Conservation (phyloP, 2,797 vertebrate genomes). For the Hoplostethus atlanticus region DNA sequence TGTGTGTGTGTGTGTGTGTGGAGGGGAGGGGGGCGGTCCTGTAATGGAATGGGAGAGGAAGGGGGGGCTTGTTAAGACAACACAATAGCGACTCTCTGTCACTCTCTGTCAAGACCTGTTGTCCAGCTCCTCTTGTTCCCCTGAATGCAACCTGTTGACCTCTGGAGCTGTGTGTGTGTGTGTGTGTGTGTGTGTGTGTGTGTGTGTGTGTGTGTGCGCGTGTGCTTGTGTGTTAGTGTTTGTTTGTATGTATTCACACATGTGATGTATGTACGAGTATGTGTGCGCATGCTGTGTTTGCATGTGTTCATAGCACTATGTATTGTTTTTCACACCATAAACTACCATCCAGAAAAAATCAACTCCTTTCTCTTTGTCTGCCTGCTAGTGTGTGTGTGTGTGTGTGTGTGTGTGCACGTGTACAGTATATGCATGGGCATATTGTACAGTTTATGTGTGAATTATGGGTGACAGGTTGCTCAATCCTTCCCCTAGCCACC, state of each 20-base stretch:
- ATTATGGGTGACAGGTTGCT: conserved; percentile 78
- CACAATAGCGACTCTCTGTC: conserved; percentile 9
- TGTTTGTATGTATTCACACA: not conserved
- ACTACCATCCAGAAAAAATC: too few relatives aligned
- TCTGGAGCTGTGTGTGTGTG: not conserved
- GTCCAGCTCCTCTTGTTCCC: conserved; percentile 20
- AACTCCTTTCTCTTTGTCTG: not conserved
- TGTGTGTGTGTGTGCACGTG: not conserved
- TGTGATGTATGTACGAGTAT: too few relatives aligned
- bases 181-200: too few relatives aligned
- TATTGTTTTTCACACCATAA: too few relatives aligned
- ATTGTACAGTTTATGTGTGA: conserved; percentile 62
- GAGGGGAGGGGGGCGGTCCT: not conserved
- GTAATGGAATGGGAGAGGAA: not conserved
- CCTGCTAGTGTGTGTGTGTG: not conserved
- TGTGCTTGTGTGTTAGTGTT: conserved; percentile 1
- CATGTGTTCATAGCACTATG: too few relatives aligned
- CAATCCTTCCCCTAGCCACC: conserved; percentile 65
- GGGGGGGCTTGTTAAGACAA: not conserved
- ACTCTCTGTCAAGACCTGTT: not conserved
- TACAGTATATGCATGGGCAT: not conserved
- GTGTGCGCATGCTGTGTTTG: too few relatives aligned
- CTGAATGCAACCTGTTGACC: conserved; percentile 60
- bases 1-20: conserved; percentile 3
- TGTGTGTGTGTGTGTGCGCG: too few relatives aligned